Evolutionary conservation across 2,113 vertebrate genomes (phyloP).

Genomic region (Esox niger): DNA sequence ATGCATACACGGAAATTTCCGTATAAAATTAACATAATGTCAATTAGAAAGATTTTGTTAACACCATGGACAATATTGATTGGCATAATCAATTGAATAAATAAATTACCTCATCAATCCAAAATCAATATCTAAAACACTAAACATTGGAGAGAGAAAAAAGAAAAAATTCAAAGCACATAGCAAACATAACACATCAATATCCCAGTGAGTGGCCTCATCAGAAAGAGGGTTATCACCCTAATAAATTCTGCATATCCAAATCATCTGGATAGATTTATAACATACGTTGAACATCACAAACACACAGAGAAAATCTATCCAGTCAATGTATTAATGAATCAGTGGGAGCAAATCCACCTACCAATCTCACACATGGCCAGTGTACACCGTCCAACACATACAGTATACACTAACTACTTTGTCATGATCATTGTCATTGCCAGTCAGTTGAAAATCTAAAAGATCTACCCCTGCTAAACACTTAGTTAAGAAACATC

Average conservation of each 20-base stretch:
- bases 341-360: background rate
- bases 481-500: background rate
- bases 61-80: background rate
- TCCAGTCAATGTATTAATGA: background rate
- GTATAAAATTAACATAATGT: background rate
- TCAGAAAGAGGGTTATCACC: background rate
- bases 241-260: background rate
- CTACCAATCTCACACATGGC: background rate
- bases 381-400: background rate
- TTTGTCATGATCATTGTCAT: background rate
- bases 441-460: background rate
- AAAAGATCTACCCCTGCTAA: background rate
- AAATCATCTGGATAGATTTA: background rate
- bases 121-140: background rate
- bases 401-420: background rate
- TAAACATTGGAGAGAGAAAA: background rate
- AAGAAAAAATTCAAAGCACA: background rate
- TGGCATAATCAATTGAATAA: background rate
- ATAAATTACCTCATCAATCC: background rate
- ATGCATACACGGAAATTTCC: background rate
- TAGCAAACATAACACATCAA: no score
- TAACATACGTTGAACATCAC: background rate
- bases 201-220: background rate
- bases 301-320: background rate
- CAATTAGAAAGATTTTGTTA: background rate